Conservation (phyloP, 2,888 invertebrate species). For the Agrochola litura region DNA sequence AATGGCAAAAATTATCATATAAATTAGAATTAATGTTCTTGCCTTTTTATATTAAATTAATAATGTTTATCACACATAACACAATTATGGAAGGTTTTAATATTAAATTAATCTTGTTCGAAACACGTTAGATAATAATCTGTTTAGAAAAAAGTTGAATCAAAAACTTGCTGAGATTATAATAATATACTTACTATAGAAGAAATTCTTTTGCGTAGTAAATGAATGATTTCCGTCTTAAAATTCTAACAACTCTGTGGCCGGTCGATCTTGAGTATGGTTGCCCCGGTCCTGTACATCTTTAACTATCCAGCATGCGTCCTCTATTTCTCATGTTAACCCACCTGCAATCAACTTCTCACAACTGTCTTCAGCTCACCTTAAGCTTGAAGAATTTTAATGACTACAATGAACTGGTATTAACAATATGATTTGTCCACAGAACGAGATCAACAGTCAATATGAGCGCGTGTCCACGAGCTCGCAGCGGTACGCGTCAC, state of each 20-base stretch:
- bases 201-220: not conserved
- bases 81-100: not conserved
- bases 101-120: not conserved
- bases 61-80: not conserved
- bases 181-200: not conserved
- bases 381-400: not conserved
- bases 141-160: not conserved
- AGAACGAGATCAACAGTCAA: slow-evolving; percentile 88
- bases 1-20: slow-evolving; percentile 28
- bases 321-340: not conserved
- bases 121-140: not conserved
- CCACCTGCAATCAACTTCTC: not conserved
- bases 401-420: not conserved
- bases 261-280: not conserved
- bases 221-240: not conserved
- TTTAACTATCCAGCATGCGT: not conserved
- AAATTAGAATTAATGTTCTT: not conserved
- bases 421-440: slow-evolving; percentile 64
- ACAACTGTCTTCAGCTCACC: not conserved
- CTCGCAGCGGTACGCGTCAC: slow-evolving; percentile 77
- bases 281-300: no score
- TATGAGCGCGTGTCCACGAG: slow-evolving; percentile 88
- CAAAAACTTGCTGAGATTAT: not conserved
- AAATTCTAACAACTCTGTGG: not conserved
- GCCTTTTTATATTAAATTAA: not conserved